Evolutionary conservation across 2,797 vertebrate species (phyloP).

Genomic region (Ibycter americanus): DNA sequence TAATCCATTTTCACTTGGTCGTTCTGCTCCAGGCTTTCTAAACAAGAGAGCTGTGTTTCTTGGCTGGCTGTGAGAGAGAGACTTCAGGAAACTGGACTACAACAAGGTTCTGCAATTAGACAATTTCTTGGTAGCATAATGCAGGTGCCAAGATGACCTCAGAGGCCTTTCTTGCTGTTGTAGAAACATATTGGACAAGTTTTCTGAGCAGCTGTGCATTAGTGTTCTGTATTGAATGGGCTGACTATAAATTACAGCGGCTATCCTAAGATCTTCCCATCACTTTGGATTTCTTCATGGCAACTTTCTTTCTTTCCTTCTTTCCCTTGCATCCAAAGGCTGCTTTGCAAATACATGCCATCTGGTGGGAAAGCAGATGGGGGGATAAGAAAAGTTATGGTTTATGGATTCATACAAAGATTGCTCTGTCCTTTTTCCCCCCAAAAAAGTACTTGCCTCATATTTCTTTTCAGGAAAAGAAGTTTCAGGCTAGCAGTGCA

Average conservation of each 20-base stretch:
- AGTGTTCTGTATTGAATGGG: slow-evolving; percentile 23
- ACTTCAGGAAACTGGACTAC: not conserved
- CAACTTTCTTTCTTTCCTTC: not conserved
- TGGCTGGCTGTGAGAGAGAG: not conserved
- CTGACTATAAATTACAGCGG: slow-evolving; percentile 55
- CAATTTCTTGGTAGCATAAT: slow-evolving; percentile 18
- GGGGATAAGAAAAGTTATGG: not conserved
- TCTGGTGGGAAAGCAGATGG: slow-evolving; percentile 1
- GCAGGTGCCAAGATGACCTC: slow-evolving; percentile 38
- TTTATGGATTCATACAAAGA: not conserved
- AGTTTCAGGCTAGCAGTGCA: not conserved
- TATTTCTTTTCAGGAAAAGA: slow-evolving; percentile 3
- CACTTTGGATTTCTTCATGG: slow-evolving; percentile 21
- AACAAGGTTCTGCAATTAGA: slow-evolving; percentile 63
- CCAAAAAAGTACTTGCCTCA: not conserved
- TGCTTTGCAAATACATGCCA: slow-evolving; percentile 3
- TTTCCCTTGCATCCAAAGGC: not conserved
- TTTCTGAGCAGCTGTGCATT: slow-evolving; percentile 62
- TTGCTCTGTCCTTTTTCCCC: not conserved
- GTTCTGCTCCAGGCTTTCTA: not conserved
- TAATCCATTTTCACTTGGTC: not conserved
- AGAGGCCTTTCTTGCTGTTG: slow-evolving; percentile 26
- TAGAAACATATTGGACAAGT: slow-evolving; percentile 44
- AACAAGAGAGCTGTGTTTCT: not conserved
- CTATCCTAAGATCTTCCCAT: slow-evolving; percentile 24